Evolutionary conservation across 2,888 invertebrate species (phyloP).

Genomic region (Drosophila paucipuncta): DNA sequence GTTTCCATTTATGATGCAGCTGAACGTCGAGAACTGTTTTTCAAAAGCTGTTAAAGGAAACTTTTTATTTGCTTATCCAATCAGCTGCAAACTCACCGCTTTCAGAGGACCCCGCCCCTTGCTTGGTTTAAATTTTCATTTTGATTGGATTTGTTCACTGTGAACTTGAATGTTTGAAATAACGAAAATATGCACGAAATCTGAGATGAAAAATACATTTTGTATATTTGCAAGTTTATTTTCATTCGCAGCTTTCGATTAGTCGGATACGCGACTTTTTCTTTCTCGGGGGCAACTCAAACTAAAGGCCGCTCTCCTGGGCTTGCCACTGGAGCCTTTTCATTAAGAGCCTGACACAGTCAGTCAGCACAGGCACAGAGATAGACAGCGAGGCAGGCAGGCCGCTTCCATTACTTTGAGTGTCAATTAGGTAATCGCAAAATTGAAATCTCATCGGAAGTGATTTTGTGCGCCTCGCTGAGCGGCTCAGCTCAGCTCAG

Average conservation of each 20-base stretch:
- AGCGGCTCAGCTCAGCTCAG: constrained; percentile 22
- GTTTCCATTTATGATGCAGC: not conserved
- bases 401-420: constrained; percentile 72
- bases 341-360: constrained; percentile 1
- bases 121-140: not conserved
- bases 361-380: not conserved
- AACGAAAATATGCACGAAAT: not conserved
- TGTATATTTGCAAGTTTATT: not conserved
- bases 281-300: constrained; percentile 9
- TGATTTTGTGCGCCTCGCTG: constrained; percentile 67
- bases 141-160: not conserved
- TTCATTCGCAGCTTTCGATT: constrained; percentile 9
- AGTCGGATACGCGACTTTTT: not conserved
- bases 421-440: constrained; percentile 78
- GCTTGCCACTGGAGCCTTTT: constrained; percentile 9
- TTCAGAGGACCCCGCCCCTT: not conserved
- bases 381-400: not conserved
- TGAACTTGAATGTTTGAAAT: not conserved
- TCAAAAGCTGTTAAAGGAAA: not conserved
- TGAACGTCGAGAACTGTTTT: not conserved
- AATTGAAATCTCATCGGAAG: constrained; percentile 79
- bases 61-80: not conserved
- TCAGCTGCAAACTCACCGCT: not conserved
- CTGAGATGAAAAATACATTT: not conserved
- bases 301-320: not conserved